Evolutionary conservation across 2,797 vertebrate genomes (phyloP), one percentile per base, ranked within the genome.

Genomic region (Anolis apletophallus): DNA sequence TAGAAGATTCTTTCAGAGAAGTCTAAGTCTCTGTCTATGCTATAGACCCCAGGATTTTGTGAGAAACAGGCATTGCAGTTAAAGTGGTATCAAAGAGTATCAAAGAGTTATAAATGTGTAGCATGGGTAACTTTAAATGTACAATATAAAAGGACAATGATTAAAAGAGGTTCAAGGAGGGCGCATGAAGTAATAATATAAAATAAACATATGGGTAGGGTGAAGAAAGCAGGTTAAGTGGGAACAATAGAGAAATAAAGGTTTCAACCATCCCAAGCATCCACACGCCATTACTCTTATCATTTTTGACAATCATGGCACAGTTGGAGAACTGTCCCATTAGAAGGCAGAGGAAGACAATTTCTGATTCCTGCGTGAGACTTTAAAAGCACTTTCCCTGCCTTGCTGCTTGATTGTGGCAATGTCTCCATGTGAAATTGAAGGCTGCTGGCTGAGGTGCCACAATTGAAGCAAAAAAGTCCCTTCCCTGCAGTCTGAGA

Each of bases 221-320:
- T 59, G 74, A 86, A 84, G 67, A 81, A 50, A 81, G 77, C 61
- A 80, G 14, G 29, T 54, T 0, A 40, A 8, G 46, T 46, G 61
- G 61, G 11, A 17, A 64, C 16, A 0, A 40, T 23, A 1, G 54
- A 26, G 89, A 77, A 92, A 52, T 84, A 77, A 40, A 40, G 40
- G 57, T 73, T 71, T 40, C 7, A 68, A 91, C 88, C 90, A 93
- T 89, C 93, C 74, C 77, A 92, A 85, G 29, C 90, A 91, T 93
- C 83, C 83, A 26, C 90, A 90, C 92, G 81, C 80, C 74, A 84
- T 86, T 88, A 81, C 59, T 89, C 59, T 88, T 88, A 93, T 88
- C 93, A 5, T 92, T 93, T 88, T 91, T 69, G 71, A 52, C 85
- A 96, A 94, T 95, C 92, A 92, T 55, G 61, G 90, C 94, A 93